These are phyloP conservation scores for Gnathonemus echidnorhynchus DNA, from an alignment of 2,113 vertebrate species.

Conservation along the genomic window DNA sequence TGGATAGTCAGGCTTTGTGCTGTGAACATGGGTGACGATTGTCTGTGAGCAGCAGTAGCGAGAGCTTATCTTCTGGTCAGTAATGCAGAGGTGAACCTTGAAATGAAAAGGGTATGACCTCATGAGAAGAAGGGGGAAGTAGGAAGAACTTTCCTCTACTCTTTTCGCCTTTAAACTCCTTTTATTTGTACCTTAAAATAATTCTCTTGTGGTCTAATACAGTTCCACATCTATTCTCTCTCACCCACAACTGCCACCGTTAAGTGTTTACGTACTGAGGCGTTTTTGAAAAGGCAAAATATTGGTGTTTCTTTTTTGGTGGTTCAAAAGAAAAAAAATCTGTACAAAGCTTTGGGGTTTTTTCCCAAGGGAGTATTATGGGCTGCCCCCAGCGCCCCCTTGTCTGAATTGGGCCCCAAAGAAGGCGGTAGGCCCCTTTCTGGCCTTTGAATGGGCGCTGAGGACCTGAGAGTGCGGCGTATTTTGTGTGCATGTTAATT, in stretches of 20 bases:
- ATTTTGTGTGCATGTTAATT: neutral
- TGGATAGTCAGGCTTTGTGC: neutral
- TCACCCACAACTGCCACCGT: neutral
- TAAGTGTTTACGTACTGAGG: neutral
- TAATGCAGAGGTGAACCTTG: neutral
- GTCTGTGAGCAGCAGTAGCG: neutral
- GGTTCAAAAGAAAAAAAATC: neutral
- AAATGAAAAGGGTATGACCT: neutral
- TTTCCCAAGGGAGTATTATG: constrained; percentile 3
- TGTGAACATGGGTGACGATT: neutral
- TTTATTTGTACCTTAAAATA: neutral
- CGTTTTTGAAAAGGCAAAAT: neutral
- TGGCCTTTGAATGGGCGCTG: neutral
- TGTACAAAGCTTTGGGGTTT: neutral
- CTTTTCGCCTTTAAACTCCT: neutral
- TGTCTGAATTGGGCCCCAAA: neutral
- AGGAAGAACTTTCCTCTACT: neutral
- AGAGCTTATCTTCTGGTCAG: neutral
- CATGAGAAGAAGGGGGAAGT: neutral
- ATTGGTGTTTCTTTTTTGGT: neutral
- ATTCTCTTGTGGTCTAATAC: neutral
- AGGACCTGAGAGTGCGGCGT: neutral
- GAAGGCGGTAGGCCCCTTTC: neutral
- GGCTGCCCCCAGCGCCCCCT: neutral
- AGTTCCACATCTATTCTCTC: neutral